phyloP scores from a whole-genome alignment of 2,113 vertebrate species.

The Larimichthys polyactis region DNA sequence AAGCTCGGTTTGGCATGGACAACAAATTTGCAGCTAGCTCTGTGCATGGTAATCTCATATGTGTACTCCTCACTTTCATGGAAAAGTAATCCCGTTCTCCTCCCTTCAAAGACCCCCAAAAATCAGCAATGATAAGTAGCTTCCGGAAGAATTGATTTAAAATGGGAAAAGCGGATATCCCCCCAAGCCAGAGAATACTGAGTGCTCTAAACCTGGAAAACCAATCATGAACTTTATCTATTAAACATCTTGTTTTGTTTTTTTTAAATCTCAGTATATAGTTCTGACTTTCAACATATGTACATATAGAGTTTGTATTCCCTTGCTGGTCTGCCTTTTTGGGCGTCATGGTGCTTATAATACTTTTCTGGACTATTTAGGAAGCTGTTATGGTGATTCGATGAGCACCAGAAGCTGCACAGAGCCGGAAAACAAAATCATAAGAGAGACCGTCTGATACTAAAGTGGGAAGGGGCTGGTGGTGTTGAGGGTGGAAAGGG shows the following conservation, averaged over 20 bases:
- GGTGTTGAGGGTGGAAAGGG: constrained; percentile 38
- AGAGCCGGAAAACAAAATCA: constrained; percentile 48
- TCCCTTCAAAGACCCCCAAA: constrained; percentile 59
- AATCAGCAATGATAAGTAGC: constrained; percentile 77
- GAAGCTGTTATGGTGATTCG: constrained; percentile 36
- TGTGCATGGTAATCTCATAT: constrained; percentile 68
- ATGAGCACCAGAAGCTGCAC: constrained; percentile 46
- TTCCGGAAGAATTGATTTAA: constrained; percentile 76
- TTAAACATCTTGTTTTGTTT: constrained; percentile 74
- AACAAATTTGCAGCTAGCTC: constrained; percentile 52
- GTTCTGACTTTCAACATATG: constrained; percentile 46
- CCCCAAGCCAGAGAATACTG: constrained; percentile 63
- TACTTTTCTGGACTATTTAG: constrained; percentile 17
- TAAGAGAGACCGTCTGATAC: constrained; percentile 70
- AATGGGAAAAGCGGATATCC: constrained; percentile 69
- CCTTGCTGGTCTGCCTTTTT: constrained; percentile 31
- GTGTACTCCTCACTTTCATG: constrained; percentile 60
- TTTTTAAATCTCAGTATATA: constrained; percentile 58
- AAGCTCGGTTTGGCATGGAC: constrained; percentile 46
- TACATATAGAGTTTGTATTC: constrained; percentile 39
- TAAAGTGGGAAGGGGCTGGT: constrained; percentile 37
- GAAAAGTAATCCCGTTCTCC: constrained; percentile 73
- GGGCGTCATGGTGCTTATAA: constrained; percentile 23
- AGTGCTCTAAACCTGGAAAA: constrained; percentile 67
- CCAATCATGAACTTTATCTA: constrained; percentile 68